Percentiles rank a stretch among this genome's conserved stretches.
Conservation (phyloP, 2,797 vertebrate species). For the Eulemur rubriventer region DNA sequence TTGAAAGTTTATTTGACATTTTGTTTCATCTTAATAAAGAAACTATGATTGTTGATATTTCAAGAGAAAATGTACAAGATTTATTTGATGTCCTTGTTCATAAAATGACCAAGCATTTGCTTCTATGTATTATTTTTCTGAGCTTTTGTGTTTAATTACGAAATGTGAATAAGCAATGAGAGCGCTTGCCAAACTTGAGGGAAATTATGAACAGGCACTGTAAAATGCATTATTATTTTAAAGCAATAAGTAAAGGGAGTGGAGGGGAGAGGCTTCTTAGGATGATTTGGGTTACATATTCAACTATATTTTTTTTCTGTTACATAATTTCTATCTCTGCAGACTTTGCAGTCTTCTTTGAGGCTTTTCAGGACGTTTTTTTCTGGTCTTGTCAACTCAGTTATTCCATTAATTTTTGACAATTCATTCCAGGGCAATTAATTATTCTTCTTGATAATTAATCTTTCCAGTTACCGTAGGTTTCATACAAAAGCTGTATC, state of each 20-base stretch:
- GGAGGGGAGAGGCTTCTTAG: not conserved
- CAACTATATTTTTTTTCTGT: not conserved
- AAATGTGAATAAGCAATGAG: not conserved
- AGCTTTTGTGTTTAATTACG: not conserved
- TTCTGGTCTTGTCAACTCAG: not conserved
- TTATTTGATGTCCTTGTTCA: not conserved
- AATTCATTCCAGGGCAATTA: not conserved
- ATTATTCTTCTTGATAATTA: constrained; percentile 39
- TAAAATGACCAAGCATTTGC: not conserved
- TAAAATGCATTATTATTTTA: not conserved
- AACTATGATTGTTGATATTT: not conserved
- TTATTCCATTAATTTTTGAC: constrained; percentile 26
- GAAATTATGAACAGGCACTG: not conserved
- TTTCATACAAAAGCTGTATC: not conserved
- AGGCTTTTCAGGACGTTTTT: not conserved
- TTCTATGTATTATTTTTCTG: not conserved
- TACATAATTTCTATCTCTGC: not conserved
- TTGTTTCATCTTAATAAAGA: not conserved
- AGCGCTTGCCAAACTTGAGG: not conserved
- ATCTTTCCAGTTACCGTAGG: not conserved
- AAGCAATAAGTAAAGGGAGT: not conserved
- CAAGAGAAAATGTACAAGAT: not conserved
- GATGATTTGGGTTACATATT: not conserved
- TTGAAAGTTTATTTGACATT: constrained; percentile 32
- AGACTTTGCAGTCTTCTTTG: not conserved